Evolutionary conservation across 2,113 vertebrate genomes (phyloP).

Genomic region (Cochlearius cochlearius): DNA sequence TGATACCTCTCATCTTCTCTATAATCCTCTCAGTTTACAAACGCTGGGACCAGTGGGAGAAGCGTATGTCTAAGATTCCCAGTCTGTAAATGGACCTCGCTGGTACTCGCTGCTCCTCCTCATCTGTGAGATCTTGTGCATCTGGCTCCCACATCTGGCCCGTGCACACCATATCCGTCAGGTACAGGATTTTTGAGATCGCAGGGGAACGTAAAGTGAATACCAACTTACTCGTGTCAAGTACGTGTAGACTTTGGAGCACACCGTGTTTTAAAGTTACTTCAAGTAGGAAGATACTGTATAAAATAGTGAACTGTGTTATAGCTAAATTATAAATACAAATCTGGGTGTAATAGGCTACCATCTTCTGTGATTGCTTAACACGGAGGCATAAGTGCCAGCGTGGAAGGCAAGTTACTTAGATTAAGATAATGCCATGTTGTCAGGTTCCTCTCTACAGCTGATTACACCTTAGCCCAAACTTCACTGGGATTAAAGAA

Average conservation of each 20-base stretch:
- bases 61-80: rapidly evolving
- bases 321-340: neutral
- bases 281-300: neutral
- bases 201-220: neutral
- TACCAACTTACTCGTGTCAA: rapidly evolving
- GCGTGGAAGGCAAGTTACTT: slow-evolving; percentile 3
- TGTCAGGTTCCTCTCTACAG: neutral
- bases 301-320: neutral
- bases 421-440: neutral
- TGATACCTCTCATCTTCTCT: neutral
- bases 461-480: neutral
- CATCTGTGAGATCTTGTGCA: no score
- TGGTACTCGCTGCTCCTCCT: neutral
- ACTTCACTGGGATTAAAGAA: neutral
- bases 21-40: neutral
- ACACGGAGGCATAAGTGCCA: neutral
- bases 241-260: rapidly evolving
- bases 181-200: neutral
- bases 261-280: rapidly evolving
- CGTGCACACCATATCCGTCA: rapidly evolving
- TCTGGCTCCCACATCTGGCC: neutral
- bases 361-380: neutral
- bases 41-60: neutral
- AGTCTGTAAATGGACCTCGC: neutral
- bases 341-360: neutral